phyloP scores from a whole-genome alignment of 2,888 invertebrate genomes.

The Pocota personata region DNA sequence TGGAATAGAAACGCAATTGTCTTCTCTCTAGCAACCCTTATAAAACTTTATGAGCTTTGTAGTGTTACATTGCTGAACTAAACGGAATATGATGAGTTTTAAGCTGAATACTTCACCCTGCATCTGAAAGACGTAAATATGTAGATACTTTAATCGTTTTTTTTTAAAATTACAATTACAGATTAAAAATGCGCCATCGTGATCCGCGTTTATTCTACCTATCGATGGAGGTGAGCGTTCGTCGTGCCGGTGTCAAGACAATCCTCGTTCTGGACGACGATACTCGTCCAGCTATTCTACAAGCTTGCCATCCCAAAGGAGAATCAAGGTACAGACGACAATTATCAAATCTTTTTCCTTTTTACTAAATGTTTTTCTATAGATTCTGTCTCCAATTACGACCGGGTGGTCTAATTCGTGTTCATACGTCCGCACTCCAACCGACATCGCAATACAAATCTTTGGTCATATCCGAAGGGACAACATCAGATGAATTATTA shows the following conservation, averaged over 20 bases:
- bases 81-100: no score
- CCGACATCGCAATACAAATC: slow-evolving; percentile 97
- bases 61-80: background rate
- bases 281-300: slow-evolving; percentile 94
- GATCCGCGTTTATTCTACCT: slow-evolving; percentile 96
- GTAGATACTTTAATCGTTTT: no score
- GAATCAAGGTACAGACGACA: slow-evolving; percentile 89
- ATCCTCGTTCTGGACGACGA: slow-evolving; percentile 93
- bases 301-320: slow-evolving; percentile 96
- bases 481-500: slow-evolving; percentile 94
- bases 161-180: slow-evolving; percentile 58
- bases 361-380: background rate
- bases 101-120: no score
- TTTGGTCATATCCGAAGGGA: slow-evolving; percentile 93
- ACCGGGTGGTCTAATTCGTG: slow-evolving; percentile 95
- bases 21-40: background rate
- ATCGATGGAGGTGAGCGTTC: slow-evolving; percentile 96
- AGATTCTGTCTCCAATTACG: slow-evolving; percentile 94
- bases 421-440: slow-evolving; percentile 95
- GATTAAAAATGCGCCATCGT: slow-evolving; percentile 92
- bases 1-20: background rate
- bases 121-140: no score
- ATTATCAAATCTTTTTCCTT: background rate
- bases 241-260: slow-evolving; percentile 92
- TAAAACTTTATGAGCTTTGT: background rate